Percentiles rank a stretch among this genome's conserved stretches.
phyloP scores from a whole-genome alignment of 2,113 vertebrate genomes.

The Engystomops pustulosus region DNA sequence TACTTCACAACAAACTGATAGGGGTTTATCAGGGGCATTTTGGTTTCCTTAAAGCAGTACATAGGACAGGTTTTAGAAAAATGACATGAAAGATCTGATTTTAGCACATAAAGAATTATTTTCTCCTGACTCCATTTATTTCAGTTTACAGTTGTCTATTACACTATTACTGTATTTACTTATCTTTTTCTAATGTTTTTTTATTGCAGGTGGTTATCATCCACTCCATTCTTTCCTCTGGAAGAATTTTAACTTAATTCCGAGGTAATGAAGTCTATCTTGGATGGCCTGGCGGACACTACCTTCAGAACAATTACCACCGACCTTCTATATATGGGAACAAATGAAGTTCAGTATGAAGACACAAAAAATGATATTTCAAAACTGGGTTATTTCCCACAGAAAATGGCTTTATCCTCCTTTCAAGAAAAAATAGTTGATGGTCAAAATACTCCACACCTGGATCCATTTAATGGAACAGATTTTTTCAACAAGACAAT shows the following conservation, averaged over 20 bases:
- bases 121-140: too few relatives aligned
- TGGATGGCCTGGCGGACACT: constrained; percentile 96
- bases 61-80: too few relatives aligned
- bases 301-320: constrained; percentile 98
- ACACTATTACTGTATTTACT: background rate
- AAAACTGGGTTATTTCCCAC: constrained; percentile 87
- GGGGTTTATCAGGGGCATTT: too few relatives aligned
- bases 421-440: constrained; percentile 89
- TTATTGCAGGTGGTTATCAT: constrained; percentile 66
- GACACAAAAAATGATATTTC: constrained; percentile 83
- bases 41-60: too few relatives aligned
- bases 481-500: constrained; percentile 87
- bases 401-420: constrained; percentile 90
- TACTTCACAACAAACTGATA: too few relatives aligned
- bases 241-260: constrained; percentile 66
- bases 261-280: constrained; percentile 92
- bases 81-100: too few relatives aligned
- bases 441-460: constrained; percentile 81
- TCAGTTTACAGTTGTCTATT: too few relatives aligned
- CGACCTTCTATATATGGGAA: constrained; percentile 90
- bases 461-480: constrained; percentile 87
- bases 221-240: constrained; percentile 60
- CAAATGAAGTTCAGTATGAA: constrained; percentile 94
- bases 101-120: too few relatives aligned
- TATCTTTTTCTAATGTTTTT: constrained; percentile 64